Conservation (phyloP, 2,888 invertebrate species). For the Melieria picta region DNA sequence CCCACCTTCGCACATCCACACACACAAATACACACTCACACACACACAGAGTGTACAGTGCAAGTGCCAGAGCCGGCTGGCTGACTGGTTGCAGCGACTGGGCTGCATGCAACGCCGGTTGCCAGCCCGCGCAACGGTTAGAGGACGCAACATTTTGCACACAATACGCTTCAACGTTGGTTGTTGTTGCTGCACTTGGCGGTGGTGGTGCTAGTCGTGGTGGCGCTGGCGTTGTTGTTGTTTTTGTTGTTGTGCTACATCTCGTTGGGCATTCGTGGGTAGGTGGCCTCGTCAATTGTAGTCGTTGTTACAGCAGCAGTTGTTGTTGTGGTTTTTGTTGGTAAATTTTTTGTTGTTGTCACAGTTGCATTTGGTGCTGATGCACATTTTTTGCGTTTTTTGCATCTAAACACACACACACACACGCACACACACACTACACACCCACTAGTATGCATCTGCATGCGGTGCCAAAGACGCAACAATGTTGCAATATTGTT, state of each 20-base stretch:
- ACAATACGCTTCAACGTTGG: no score
- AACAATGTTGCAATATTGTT: slow-evolving; percentile 5
- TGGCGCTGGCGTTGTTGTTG: no score
- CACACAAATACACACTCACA: background rate
- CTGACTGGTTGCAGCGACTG: no score
- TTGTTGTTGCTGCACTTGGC: no score
- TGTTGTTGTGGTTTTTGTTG: no score
- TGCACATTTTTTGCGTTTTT: background rate
- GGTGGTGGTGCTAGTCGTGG: no score
- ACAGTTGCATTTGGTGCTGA: background rate
- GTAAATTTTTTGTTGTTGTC: background rate
- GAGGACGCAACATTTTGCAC: no score
- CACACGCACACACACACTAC: background rate
- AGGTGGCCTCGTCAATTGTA: background rate
- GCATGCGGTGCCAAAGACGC: background rate
- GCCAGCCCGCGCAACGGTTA: no score
- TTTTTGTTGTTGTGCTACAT: background rate
- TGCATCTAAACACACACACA: no score
- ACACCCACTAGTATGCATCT: background rate
- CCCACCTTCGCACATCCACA: background rate
- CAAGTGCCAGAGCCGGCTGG: no score
- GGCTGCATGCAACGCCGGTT: no score
- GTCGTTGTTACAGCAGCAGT: background rate
- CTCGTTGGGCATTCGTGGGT: background rate
- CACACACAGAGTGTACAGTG: no score